A percentile compares a stretch with the other conserved stretches of the same genome.
phyloP scores from a whole-genome alignment of 1,140 invertebrate genomes.

The Araneus ventricosus region DNA sequence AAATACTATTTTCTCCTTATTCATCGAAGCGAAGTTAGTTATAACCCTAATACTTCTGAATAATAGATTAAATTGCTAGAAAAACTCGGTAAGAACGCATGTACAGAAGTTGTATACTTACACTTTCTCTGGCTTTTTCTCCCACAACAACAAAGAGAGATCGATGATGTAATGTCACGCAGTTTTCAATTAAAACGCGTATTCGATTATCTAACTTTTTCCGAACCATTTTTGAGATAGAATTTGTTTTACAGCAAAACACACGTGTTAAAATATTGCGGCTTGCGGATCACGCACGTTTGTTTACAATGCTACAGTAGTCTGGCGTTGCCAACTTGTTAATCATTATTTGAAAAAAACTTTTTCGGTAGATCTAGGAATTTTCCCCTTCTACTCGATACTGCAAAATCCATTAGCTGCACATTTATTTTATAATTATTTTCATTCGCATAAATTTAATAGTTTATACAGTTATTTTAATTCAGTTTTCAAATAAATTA shows the following conservation, averaged over 20 bases:
- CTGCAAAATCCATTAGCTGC: too few species aligned
- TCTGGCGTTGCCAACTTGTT: background rate
- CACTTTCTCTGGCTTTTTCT: conserved; percentile 97
- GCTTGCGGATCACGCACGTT: background rate
- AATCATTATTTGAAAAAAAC: background rate
- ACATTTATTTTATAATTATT: too few species aligned
- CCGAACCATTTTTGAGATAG: conserved; percentile 50
- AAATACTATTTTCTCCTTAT: too few species aligned
- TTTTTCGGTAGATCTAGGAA: too few species aligned
- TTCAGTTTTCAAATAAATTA: too few species aligned
- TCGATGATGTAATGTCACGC: conserved; percentile 90
- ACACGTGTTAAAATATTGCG: background rate
- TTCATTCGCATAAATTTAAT: too few species aligned
- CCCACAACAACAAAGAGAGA: conserved; percentile 97
- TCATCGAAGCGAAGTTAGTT: too few species aligned
- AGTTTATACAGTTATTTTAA: too few species aligned
- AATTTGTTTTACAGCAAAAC: background rate
- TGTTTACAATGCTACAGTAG: background rate
- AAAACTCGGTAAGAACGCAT: too few species aligned
- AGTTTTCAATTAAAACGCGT: conserved; percentile 97
- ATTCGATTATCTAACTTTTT: conserved; percentile 97
- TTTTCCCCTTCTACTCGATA: too few species aligned
- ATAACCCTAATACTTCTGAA: too few species aligned
- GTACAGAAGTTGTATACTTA: conserved; percentile 79
- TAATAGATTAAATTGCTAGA: too few species aligned